Conservation (phyloP, 2,113 vertebrate species). For the Oryzias woworae region DNA sequence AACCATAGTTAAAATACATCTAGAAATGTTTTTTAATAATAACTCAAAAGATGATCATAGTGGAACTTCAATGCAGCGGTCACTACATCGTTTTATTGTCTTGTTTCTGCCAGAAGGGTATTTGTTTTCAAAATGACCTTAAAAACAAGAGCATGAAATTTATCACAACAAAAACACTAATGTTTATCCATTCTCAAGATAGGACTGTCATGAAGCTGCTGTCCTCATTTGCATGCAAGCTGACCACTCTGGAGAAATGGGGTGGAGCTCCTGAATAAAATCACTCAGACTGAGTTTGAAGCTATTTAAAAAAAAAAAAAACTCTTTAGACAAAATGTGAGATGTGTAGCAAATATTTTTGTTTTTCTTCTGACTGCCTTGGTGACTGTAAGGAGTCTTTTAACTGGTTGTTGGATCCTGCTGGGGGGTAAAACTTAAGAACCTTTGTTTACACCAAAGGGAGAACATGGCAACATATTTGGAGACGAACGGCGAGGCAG, state of each 20-base stretch:
- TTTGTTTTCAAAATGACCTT: slow-evolving; percentile 5
- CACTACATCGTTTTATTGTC: too few relatives aligned
- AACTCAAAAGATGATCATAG: too few relatives aligned
- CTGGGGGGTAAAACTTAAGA: slow-evolving; percentile 22
- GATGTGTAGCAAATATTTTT: too few relatives aligned
- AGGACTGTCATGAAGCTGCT: slow-evolving; percentile 6
- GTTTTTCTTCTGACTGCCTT: too few relatives aligned
- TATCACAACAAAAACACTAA: slow-evolving; percentile 27
- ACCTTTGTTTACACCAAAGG: slow-evolving; percentile 13
- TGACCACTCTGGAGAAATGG: slow-evolving; percentile 11
- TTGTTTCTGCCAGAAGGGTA: too few relatives aligned
- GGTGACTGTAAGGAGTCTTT: too few relatives aligned
- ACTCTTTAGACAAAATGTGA: not conserved
- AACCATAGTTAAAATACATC: too few relatives aligned
- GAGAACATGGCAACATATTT: slow-evolving; percentile 61
- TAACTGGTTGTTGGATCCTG: not conserved
- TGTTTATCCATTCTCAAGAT: slow-evolving; percentile 39
- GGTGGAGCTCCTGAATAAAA: slow-evolving; percentile 37
- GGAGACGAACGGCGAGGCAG: slow-evolving; percentile 58
- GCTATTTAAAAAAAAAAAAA: slow-evolving; percentile 28
- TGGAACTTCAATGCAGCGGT: too few relatives aligned
- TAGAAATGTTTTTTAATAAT: too few relatives aligned
- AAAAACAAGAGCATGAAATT: slow-evolving; percentile 27
- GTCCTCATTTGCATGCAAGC: slow-evolving; percentile 41
- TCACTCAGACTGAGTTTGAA: slow-evolving; percentile 27